Evolutionary conservation across 2,797 vertebrate species (phyloP), one percentile per base, ranked within the genome.

Genomic region (Diplodus puntazzo): DNA sequence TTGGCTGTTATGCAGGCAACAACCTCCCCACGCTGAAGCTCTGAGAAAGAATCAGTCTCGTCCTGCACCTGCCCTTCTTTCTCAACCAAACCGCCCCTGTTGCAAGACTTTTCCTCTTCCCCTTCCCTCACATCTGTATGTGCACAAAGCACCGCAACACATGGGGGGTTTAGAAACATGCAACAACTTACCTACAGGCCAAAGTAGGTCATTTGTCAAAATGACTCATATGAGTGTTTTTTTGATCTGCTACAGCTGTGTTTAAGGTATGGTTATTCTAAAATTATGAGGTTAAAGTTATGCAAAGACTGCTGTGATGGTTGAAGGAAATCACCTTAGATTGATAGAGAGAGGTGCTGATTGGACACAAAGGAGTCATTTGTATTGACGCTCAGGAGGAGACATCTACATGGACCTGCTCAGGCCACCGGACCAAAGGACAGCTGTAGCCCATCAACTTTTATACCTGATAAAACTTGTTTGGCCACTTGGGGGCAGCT

Each of bases 31-130:
- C 84, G 89, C 84, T 92, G 81, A 92, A 88, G 83, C 69, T 76
- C 68, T 90, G 82, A 79, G 81, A 82, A 85, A 80, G 30, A 74
- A 39, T 70, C 23, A 0, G 21, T 62, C 61, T 80, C 30, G 79
- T 80, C 69, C 63, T 86, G 77, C 88, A 89, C 89, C 81, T 91
- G 86, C 77, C 67, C 63, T 20, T 65, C 46, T 54, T 48, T 27
- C 54, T 52, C 57, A 70, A 77, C 39, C 43, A 21, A 58, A 64
- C 73, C 42, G 18, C 43, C 50, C 50, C 76, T 46, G 23, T 50
- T 57, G 62, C 61, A 61, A 60, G n/a, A 57, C 55, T 12, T 73
- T 25, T 55, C 45, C 50, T 70, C 66, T 64, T 84, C 80, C 67
- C 67, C 63, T 65, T 66, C 57, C 77, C 77, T 64, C 57, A 11